These are phyloP conservation scores for Galemys pyrenaicus DNA, from an alignment of 2,113 vertebrate genomes.

Conservation along the genomic window DNA sequence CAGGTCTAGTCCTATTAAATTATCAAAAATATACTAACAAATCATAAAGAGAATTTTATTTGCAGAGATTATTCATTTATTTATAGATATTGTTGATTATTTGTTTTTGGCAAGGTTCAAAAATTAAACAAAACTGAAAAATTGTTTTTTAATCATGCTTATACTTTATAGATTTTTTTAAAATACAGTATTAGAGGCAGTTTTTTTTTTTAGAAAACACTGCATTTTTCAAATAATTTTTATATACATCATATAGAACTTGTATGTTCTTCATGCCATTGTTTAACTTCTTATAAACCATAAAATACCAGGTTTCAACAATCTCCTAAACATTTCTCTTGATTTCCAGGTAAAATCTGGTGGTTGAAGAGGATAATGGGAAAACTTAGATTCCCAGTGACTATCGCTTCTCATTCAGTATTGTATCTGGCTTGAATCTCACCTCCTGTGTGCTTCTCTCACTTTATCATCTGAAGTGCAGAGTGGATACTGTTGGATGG, in stretches of 20 bases:
- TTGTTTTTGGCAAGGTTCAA: background rate
- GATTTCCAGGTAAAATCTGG: background rate
- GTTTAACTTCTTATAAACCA: background rate
- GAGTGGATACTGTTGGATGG: background rate
- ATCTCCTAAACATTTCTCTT: background rate
- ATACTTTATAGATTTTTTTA: background rate
- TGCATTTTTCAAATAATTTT: background rate
- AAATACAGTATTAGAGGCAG: background rate
- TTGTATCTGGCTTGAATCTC: background rate
- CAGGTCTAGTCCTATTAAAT: background rate
- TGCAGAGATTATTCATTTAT: background rate
- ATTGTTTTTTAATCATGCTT: background rate
- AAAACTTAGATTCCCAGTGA: background rate
- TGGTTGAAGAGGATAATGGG: background rate
- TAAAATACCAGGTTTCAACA: background rate
- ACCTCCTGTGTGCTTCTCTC: background rate
- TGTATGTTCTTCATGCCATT: background rate
- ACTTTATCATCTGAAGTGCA: background rate
- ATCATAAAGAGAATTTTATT: background rate
- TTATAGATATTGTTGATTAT: background rate
- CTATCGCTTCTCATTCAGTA: background rate
- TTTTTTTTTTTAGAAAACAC: background rate
- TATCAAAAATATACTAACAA: background rate
- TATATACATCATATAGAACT: background rate
- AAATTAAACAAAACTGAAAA: background rate